Percentiles rank a stretch among this genome's conserved stretches.
phyloP scores from a whole-genome alignment of 2,888 invertebrate species.

The Epsilonema sp. region DNA sequence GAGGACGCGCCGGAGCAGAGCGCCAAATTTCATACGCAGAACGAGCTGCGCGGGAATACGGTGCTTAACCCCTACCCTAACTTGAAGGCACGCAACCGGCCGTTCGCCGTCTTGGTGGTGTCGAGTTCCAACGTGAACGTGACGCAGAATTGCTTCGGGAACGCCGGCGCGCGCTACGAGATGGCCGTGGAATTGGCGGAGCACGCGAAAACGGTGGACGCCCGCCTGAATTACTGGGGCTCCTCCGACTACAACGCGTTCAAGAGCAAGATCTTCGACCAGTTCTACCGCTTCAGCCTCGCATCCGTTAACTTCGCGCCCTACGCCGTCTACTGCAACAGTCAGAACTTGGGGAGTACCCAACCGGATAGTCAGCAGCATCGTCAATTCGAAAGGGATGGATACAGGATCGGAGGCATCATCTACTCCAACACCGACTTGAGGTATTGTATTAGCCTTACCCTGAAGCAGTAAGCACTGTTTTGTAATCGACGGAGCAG shows the following conservation, averaged over 20 bases:
- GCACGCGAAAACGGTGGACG: slow-evolving; percentile 78
- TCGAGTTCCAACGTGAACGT: slow-evolving; percentile 66
- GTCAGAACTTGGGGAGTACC: too few relatives aligned
- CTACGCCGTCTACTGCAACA: slow-evolving; percentile 65
- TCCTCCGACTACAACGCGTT: slow-evolving; percentile 17
- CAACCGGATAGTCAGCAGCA: too few relatives aligned
- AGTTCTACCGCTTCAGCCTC: slow-evolving; percentile 59
- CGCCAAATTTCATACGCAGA: slow-evolving; percentile 24
- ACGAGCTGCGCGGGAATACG: slow-evolving; percentile 46
- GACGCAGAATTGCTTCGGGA: slow-evolving; percentile 53
- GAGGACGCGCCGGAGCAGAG: slow-evolving; percentile 41
- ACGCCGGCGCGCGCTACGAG: slow-evolving; percentile 44
- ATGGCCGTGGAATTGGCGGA: slow-evolving; percentile 83
- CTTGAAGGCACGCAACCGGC: slow-evolving; percentile 67
- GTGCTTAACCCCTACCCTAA: slow-evolving; percentile 62
- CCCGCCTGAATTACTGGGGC: slow-evolving; percentile 82
- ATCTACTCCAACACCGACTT: slow-evolving; percentile 56
- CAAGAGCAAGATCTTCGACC: slow-evolving; percentile 35
- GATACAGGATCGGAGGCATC: slow-evolving; percentile 49
- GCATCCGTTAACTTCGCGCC: slow-evolving; percentile 78
- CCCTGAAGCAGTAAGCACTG: too few relatives aligned
- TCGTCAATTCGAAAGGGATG: too few relatives aligned
- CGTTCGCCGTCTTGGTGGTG: slow-evolving; percentile 74
- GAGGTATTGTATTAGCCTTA: too few relatives aligned
- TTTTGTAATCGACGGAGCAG: too few relatives aligned